Conservation (phyloP, 2,888 invertebrate species). For the Sericinus montela region DNA sequence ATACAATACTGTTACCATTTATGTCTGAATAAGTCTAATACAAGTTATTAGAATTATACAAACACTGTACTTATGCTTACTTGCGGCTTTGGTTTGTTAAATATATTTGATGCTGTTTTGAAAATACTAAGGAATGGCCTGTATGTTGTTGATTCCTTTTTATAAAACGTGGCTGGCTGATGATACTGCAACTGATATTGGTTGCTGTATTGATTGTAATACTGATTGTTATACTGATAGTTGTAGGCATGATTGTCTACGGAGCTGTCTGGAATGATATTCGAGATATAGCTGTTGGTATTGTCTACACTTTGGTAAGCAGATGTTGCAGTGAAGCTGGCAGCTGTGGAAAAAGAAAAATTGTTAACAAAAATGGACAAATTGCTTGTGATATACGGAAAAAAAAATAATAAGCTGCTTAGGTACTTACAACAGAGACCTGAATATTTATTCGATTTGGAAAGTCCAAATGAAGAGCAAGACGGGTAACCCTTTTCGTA, state of each 20-base stretch:
- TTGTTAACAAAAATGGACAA: background rate
- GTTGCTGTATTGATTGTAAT: slow-evolving; percentile 57
- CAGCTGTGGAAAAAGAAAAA: slow-evolving; percentile 45
- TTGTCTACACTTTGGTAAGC: slow-evolving; percentile 62
- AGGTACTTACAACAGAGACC: slow-evolving; percentile 87
- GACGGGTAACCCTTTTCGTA: slow-evolving; percentile 87
- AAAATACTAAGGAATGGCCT: slow-evolving; percentile 70
- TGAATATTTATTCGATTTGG: slow-evolving; percentile 84
- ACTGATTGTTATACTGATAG: slow-evolving; percentile 58
- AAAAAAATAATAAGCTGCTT: background rate
- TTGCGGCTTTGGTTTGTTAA: slow-evolving; percentile 62
- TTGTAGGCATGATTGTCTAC: slow-evolving; percentile 58
- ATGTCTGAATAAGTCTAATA: slow-evolving; percentile 18
- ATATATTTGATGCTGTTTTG: slow-evolving; percentile 65
- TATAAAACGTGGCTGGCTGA: slow-evolving; percentile 53
- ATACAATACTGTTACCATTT: slow-evolving; percentile 27
- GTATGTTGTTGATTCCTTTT: slow-evolving; percentile 56
- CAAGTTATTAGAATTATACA: slow-evolving; percentile 38
- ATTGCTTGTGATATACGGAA: no score
- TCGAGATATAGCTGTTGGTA: slow-evolving; percentile 73
- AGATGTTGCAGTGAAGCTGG: slow-evolving; percentile 60
- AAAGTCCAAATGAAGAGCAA: slow-evolving; percentile 84
- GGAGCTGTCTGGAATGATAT: slow-evolving; percentile 76
- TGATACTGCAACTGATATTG: slow-evolving; percentile 54
- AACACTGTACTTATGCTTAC: slow-evolving; percentile 68